A percentile compares a stretch with the other conserved stretches of the same genome.
phyloP scores from a whole-genome alignment of 2,888 invertebrate genomes.

The Diplazon laetatorius region DNA sequence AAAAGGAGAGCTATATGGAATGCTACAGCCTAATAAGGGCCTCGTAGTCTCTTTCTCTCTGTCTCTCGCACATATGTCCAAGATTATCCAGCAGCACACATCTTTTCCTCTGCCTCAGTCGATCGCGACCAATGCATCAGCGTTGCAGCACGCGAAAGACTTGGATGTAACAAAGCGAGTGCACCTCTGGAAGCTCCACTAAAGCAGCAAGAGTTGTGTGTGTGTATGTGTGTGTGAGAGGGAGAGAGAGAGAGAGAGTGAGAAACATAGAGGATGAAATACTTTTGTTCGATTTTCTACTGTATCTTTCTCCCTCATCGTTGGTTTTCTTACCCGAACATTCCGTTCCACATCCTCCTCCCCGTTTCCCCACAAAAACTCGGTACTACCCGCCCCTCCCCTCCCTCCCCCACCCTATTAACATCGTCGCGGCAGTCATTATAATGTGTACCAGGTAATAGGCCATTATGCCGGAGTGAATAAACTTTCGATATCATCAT shows the following conservation, averaged over 20 bases:
- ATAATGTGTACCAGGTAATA: constrained; percentile 76
- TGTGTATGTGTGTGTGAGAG: no score
- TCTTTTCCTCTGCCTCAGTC: constrained; percentile 24
- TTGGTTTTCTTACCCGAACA: constrained; percentile 47
- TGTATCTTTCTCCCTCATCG: constrained; percentile 42
- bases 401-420: no score
- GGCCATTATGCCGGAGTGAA: constrained; percentile 73
- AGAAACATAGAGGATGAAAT: background rate
- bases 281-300: constrained; percentile 40
- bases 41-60: constrained; percentile 64
- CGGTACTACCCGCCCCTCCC: constrained; percentile 70
- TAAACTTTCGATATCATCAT: constrained; percentile 75
- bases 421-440: constrained; percentile 74
- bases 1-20: background rate
- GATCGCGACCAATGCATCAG: constrained; percentile 37
- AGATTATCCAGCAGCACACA: constrained; percentile 15
- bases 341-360: constrained; percentile 56
- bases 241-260: no score
- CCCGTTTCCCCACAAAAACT: constrained; percentile 66
- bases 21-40: constrained; percentile 6
- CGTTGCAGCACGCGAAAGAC: constrained; percentile 19
- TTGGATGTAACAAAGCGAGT: constrained; percentile 4
- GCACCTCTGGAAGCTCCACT: background rate
- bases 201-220: no score
- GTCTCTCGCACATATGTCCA: constrained; percentile 70